These are phyloP conservation scores for Tympanoctomys barrerae DNA, from an alignment of 2,797 vertebrate species.

Conservation along the genomic window DNA sequence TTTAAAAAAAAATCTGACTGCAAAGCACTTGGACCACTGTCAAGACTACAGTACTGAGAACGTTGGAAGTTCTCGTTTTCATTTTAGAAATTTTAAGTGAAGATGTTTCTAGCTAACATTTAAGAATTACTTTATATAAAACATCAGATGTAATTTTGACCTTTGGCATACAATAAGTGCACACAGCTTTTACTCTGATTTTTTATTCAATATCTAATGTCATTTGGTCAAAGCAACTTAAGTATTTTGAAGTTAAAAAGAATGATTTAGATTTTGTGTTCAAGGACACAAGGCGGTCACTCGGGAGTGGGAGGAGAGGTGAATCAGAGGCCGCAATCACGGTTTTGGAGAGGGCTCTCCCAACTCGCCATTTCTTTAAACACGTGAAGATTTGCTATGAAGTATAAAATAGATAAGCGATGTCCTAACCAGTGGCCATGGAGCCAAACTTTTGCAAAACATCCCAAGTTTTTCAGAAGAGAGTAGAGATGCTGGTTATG, in stretches of 20 bases:
- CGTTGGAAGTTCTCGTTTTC: background rate
- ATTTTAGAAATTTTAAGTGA: conserved; percentile 13
- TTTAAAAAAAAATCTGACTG: background rate
- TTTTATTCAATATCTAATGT: conserved; percentile 8
- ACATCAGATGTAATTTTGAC: background rate
- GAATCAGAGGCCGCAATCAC: conserved; percentile 1
- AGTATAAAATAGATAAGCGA: conserved; percentile 33
- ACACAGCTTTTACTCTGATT: conserved; percentile 12
- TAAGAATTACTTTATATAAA: conserved; percentile 5
- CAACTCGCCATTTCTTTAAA: conserved; percentile 26
- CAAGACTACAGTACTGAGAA: background rate
- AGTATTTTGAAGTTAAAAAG: conserved; percentile 45
- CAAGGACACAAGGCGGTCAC: background rate
- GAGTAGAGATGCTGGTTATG: background rate
- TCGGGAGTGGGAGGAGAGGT: background rate
- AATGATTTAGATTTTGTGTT: background rate
- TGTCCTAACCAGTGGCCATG: conserved; percentile 1
- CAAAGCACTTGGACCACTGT: background rate
- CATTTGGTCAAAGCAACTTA: conserved; percentile 33
- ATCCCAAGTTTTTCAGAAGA: conserved; percentile 47
- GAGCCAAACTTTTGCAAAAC: conserved; percentile 49
- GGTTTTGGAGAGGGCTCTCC: conserved; percentile 2
- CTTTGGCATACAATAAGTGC: background rate
- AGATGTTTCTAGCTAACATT: background rate
- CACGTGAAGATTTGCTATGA: conserved; percentile 1